These are phyloP conservation scores for Hololepta plana DNA, from an alignment of 2,888 invertebrate genomes.

Conservation along the genomic window DNA sequence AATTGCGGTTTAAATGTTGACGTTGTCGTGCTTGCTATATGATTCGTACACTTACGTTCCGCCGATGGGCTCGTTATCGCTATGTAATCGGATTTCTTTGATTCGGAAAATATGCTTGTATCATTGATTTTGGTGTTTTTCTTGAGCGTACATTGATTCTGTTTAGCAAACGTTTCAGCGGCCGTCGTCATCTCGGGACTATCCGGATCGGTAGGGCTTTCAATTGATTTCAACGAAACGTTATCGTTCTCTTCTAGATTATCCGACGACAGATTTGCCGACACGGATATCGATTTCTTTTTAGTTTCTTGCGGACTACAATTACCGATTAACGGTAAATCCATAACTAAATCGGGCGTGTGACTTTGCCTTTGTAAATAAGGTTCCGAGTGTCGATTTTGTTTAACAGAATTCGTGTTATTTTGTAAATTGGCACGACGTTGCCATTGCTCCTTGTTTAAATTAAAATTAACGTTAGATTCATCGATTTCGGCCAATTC, in stretches of 20 bases:
- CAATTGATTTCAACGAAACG: slow-evolving; percentile 14
- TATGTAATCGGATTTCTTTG: slow-evolving; percentile 16
- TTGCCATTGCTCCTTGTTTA: slow-evolving; percentile 43
- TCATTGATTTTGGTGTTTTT: slow-evolving; percentile 38
- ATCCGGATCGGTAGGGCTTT: slow-evolving; percentile 27
- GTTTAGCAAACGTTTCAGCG: slow-evolving; percentile 61
- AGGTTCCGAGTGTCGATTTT: slow-evolving; percentile 25
- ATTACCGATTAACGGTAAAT: slow-evolving; percentile 43
- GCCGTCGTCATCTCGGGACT: slow-evolving; percentile 52
- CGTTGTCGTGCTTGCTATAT: slow-evolving; percentile 6
- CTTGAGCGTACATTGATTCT: slow-evolving; percentile 60
- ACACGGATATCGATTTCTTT: slow-evolving; percentile 21
- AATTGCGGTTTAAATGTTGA: slow-evolving; percentile 49
- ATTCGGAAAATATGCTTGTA: slow-evolving; percentile 18
- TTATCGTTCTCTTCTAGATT: slow-evolving; percentile 15
- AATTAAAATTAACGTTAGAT: slow-evolving; percentile 28
- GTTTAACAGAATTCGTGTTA: slow-evolving; percentile 15
- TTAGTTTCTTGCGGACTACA: slow-evolving; percentile 22
- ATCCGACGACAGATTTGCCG: slow-evolving; percentile 22
- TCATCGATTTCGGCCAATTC: slow-evolving; percentile 19
- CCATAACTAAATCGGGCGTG: slow-evolving; percentile 70
- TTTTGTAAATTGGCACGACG: slow-evolving; percentile 35
- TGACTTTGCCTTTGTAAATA: slow-evolving; percentile 29
- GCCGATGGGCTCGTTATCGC: slow-evolving; percentile 10
- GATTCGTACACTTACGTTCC: slow-evolving; percentile 5